Conservation (phyloP, 2,888 invertebrate species). For the Cheilosia soror region DNA sequence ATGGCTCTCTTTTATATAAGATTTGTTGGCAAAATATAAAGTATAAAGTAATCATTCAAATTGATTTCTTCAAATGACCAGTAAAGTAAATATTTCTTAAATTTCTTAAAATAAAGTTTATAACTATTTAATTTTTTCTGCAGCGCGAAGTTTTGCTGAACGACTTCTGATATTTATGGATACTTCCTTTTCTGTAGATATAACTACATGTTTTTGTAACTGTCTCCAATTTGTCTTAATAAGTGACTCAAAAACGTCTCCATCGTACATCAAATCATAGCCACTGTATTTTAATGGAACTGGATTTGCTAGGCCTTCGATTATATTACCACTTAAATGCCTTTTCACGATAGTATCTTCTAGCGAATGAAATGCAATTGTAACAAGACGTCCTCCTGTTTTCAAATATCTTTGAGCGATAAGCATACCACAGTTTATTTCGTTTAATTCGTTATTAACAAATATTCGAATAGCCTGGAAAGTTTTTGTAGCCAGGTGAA, state of each 20-base stretch:
- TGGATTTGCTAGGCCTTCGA: slow-evolving; percentile 89
- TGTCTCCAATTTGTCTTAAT: slow-evolving; percentile 90
- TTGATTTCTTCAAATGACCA: too few species aligned
- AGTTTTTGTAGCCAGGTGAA: slow-evolving; percentile 95
- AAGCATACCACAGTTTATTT: slow-evolving; percentile 94
- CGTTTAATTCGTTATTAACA: slow-evolving; percentile 98
- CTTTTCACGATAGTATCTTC: slow-evolving; percentile 97
- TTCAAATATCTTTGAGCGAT: slow-evolving; percentile 91
- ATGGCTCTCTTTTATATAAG: too few species aligned
- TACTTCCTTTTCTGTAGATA: slow-evolving; percentile 90
- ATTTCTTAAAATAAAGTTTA: too few species aligned
- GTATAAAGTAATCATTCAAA: too few species aligned
- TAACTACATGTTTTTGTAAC: slow-evolving; percentile 91
- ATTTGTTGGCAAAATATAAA: too few species aligned
- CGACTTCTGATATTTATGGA: slow-evolving; percentile 92
- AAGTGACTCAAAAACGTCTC: slow-evolving; percentile 86
- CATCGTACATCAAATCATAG: slow-evolving; percentile 86
- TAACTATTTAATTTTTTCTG: slow-evolving; percentile 86
- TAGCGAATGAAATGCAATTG: slow-evolving; percentile 95
- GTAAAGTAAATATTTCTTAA: too few species aligned
- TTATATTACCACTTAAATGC: slow-evolving; percentile 91
- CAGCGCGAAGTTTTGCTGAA: slow-evolving; percentile 94
- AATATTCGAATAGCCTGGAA: slow-evolving; percentile 97
- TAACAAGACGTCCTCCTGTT: slow-evolving; percentile 90
- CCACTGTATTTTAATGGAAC: slow-evolving; percentile 89